A percentile compares a stretch with the other conserved stretches of the same genome.
Evolutionary conservation across 2,113 vertebrate species (phyloP).

Genomic region (Cavia aperea): DNA sequence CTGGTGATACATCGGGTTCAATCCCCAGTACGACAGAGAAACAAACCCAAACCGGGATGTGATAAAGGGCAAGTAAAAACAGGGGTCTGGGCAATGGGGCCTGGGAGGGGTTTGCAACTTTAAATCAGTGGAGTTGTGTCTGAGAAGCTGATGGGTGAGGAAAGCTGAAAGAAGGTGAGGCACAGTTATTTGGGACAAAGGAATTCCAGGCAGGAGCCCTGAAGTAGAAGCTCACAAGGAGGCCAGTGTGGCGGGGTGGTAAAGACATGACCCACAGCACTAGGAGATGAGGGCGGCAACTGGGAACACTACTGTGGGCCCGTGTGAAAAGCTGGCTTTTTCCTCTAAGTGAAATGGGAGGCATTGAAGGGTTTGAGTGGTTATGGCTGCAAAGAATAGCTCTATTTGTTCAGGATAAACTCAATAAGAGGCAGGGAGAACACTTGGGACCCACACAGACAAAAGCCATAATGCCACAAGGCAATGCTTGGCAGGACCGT

Average conservation of each 20-base stretch:
- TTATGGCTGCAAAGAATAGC: neutral
- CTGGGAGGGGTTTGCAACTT: neutral
- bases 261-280: neutral
- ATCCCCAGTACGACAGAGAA: neutral
- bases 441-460: neutral
- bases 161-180: neutral
- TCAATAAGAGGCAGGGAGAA: neutral
- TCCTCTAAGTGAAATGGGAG: conserved; percentile 2
- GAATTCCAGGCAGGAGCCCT: neutral
- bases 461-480: neutral
- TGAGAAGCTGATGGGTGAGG: neutral
- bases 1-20: neutral
- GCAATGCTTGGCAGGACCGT: neutral
- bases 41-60: neutral
- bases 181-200: neutral
- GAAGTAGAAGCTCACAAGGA: neutral
- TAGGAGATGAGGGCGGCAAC: neutral
- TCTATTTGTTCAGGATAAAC: neutral
- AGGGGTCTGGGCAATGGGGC: neutral
- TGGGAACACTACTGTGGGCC: neutral
- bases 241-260: neutral
- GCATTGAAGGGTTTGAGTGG: neutral
- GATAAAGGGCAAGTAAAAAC: neutral
- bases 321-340: neutral
- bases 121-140: neutral